Evolutionary conservation across 1,140 invertebrate genomes (phyloP).

Genomic region (Bilobella aurantiaca): DNA sequence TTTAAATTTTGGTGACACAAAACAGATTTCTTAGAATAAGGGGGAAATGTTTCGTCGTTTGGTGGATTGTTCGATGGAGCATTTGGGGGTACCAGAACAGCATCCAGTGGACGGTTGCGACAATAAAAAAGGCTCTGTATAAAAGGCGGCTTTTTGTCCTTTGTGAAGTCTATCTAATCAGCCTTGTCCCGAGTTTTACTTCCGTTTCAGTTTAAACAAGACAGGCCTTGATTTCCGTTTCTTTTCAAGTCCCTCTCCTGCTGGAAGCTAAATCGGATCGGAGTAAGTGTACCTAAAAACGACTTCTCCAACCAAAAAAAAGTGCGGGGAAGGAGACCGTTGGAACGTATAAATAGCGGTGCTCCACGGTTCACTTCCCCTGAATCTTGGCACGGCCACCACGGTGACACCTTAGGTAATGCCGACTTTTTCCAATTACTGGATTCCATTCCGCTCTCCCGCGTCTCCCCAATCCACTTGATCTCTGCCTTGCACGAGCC

Average conservation of each 20-base stretch:
- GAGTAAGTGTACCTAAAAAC: background rate
- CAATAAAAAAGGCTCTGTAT: no score
- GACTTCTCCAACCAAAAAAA: background rate
- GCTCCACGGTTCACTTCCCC: background rate
- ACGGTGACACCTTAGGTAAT: background rate
- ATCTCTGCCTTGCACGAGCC: no score
- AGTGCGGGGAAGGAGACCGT: background rate
- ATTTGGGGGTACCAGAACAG: no score
- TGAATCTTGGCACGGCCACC: background rate
- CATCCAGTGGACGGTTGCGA: no score
- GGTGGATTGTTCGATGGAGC: no score
- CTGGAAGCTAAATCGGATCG: background rate
- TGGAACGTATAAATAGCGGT: background rate
- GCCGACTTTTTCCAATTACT: conserved; percentile 14
- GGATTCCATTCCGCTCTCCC: conserved; percentile 9
- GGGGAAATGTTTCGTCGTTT: no score
- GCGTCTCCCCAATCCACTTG: background rate
- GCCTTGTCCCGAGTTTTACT: no score
- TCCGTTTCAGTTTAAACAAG: background rate
- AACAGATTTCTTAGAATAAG: no score
- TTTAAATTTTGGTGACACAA: no score
- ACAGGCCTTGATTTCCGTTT: background rate
- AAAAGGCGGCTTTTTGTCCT: no score
- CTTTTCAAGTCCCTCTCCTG: background rate
- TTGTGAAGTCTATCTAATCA: no score